These are phyloP conservation scores for Haemorhous mexicanus DNA, from an alignment of 2,113 vertebrate species.

Conservation along the genomic window DNA sequence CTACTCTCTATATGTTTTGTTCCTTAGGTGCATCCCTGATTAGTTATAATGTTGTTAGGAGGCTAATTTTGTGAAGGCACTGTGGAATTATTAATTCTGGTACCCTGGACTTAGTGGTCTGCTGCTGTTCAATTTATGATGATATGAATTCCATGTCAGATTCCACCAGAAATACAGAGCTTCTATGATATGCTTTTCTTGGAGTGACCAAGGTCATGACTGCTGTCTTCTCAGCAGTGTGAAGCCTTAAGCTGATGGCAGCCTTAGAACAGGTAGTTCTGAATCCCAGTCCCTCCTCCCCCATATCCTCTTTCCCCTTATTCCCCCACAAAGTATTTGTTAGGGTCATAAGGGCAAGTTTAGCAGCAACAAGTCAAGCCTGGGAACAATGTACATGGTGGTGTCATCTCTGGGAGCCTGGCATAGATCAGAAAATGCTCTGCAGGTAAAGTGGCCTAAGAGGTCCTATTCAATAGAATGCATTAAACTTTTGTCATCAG, in stretches of 20 bases:
- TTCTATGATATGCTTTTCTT: not conserved
- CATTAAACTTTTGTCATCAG: not conserved
- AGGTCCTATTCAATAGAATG: not conserved
- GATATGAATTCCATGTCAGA: not conserved
- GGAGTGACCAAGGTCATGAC: not conserved
- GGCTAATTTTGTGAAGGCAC: not conserved
- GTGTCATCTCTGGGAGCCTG: not conserved
- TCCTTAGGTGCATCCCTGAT: not conserved
- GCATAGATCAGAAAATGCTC: not conserved
- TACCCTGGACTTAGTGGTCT: not conserved
- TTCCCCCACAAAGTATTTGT: not conserved
- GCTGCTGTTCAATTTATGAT: not conserved
- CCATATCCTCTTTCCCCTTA: fast-evolving
- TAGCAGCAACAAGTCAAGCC: not conserved
- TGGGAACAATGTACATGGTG: fast-evolving
- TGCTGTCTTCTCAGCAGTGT: not conserved
- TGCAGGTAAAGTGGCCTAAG: not conserved
- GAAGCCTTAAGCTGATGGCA: not conserved
- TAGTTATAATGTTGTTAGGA: not conserved
- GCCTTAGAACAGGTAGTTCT: not conserved
- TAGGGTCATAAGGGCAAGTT: not conserved
- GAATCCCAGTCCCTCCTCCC: not conserved
- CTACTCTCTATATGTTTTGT: not conserved
- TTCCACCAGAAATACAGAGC: not conserved
- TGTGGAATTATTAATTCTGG: not conserved